Evolutionary conservation across 1,140 invertebrate genomes (phyloP).

Genomic region (Drosophila rufa): DNA sequence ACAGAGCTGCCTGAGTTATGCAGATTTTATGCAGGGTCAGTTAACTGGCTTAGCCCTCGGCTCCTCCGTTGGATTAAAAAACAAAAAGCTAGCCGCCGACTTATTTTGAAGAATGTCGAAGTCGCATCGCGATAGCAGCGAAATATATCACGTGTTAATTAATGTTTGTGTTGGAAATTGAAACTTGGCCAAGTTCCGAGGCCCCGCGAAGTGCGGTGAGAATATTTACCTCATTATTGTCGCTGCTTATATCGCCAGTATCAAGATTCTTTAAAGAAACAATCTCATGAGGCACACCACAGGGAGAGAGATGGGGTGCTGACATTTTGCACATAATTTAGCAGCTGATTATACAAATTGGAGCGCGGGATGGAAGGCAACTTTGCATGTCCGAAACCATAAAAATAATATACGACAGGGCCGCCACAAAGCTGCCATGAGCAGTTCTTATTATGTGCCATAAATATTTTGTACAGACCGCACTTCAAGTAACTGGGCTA

Average conservation of each 20-base stretch:
- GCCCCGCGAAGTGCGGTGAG: background rate
- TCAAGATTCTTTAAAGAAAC: constrained; percentile 6
- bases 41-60: constrained; percentile 3
- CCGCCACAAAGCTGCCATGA: constrained; percentile 49
- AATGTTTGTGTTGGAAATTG: constrained; percentile 74
- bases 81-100: constrained; percentile 23
- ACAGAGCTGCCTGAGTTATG: constrained; percentile 66
- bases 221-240: constrained; percentile 1
- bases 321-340: constrained; percentile 74
- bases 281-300: constrained; percentile 8
- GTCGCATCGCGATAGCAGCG: constrained; percentile 59
- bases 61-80: constrained; percentile 10
- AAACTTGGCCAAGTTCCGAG: constrained; percentile 36
- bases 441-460: constrained; percentile 65
- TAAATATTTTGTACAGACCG: constrained; percentile 49
- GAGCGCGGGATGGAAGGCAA: background rate
- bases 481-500: background rate
- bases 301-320: background rate
- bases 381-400: constrained; percentile 76
- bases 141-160: constrained; percentile 81
- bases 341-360: constrained; percentile 76
- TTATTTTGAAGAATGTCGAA: constrained; percentile 68
- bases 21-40: constrained; percentile 66
- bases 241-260: background rate
- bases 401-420: constrained; percentile 67